These are phyloP conservation scores for Tribolium castaneum DNA, from an alignment of 1,140 invertebrate species.

Conservation along the genomic window DNA sequence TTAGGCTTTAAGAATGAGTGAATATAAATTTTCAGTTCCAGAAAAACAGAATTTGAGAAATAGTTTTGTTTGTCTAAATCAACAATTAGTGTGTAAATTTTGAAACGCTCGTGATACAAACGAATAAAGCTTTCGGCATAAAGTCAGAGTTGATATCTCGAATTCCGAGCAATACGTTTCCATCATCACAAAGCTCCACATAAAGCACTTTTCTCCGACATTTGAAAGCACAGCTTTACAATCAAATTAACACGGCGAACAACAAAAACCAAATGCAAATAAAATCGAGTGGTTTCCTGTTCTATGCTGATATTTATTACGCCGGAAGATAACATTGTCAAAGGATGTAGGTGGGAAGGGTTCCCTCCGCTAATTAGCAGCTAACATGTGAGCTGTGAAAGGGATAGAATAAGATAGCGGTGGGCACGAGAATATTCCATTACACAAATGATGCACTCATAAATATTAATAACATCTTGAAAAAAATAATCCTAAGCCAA, in stretches of 20 bases:
- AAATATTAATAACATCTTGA: no score
- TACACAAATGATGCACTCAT: background rate
- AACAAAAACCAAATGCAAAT: constrained; percentile 15
- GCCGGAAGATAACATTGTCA: constrained; percentile 17
- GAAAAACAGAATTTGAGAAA: background rate
- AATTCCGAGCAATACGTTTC: constrained; percentile 13
- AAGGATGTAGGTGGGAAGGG: background rate
- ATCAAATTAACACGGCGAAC: constrained; percentile 18
- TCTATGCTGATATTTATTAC: background rate
- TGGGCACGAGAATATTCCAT: background rate
- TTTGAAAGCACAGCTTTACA: constrained; percentile 16
- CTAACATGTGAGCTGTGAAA: background rate
- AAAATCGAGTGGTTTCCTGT: constrained; percentile 19
- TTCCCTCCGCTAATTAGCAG: background rate
- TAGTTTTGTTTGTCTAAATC: background rate
- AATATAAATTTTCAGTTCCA: no score
- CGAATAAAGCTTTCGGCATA: background rate
- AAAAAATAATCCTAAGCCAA: background rate
- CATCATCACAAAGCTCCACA: constrained; percentile 12
- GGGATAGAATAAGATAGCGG: background rate
- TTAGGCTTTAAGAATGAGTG: no score
- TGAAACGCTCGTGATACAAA: background rate
- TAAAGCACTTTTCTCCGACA: constrained; percentile 8
- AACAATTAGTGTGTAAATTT: background rate
- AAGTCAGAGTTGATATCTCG: constrained; percentile 5